Evolutionary conservation across 2,113 vertebrate species (phyloP), one percentile per base, ranked within the genome.

Genomic region (Mastomys coucha): DNA sequence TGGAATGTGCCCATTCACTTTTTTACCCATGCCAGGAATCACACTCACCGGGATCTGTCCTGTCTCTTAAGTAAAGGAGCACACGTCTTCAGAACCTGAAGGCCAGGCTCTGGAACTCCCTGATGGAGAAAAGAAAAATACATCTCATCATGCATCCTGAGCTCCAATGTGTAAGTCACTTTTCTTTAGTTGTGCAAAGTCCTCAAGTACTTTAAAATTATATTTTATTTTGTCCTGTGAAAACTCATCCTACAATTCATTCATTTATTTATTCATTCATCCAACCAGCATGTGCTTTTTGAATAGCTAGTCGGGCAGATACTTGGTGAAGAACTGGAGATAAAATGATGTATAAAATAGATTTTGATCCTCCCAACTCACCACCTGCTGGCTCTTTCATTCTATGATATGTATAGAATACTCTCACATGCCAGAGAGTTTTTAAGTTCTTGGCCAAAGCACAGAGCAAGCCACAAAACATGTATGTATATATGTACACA

Each of bases 201-300:
- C 39, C 4, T 63, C 72, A 92, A 90, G 67, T 72, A 11, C 17
- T 84, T 14, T 5, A 70, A 82, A 82, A 77, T 9, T 72, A 20
- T 53, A 77, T 58, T 94, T 91, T 33, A 85, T 91, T 87, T 67
- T 72, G 53, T 65, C 45, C 77, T 13, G 86, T 45, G 73, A 89
- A 39, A 88, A 36, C 5, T 93, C 22, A 88, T 31, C 2, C 17
- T 91, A 53, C 56, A 81, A 60, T 82, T 82, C 80, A 82, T 82
- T 82, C 84, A 49, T 73, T 77, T 20, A 72, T 70, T 70, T 22
- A 63, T 69, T 63, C 58, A 82, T 65, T 77, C 53, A 81, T 82
- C 22, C 11, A 82, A 39, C 80, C 20, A 96, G 28, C n/a, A 69
- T 49, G n/a, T n/a, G 13, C 60, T 92, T 82, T 72, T 95, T 60